phyloP scores from a whole-genome alignment of 2,113 vertebrate species.

The Phodopus roborovskii region DNA sequence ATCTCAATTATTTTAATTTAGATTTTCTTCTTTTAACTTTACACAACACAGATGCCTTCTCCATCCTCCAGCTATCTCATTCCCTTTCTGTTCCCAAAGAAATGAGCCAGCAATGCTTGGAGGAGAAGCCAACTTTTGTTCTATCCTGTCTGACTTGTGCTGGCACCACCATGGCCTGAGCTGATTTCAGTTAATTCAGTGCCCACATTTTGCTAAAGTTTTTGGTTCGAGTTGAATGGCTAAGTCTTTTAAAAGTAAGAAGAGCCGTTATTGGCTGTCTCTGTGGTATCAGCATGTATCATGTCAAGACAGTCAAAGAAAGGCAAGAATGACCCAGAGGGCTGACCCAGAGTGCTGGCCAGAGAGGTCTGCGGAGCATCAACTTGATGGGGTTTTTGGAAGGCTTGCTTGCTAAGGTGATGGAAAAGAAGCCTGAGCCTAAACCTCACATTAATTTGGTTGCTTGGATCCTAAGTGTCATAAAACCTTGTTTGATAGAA shows the following conservation, averaged over 20 bases:
- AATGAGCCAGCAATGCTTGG: slow-evolving; percentile 23
- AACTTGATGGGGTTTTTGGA: slow-evolving; percentile 58
- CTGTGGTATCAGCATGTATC: slow-evolving; percentile 57
- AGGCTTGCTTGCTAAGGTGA: slow-evolving; percentile 51
- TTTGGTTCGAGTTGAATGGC: slow-evolving; percentile 75
- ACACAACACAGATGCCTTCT: background rate
- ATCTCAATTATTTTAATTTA: slow-evolving; percentile 60
- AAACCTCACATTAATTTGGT: background rate
- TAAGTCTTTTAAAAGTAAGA: slow-evolving; percentile 74
- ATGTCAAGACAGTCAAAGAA: slow-evolving; percentile 66
- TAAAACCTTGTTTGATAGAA: background rate
- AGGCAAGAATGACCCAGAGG: slow-evolving; percentile 31
- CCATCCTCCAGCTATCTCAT: background rate
- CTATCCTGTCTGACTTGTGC: slow-evolving; percentile 69
- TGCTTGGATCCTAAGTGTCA: background rate
- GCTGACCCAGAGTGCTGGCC: slow-evolving; percentile 55
- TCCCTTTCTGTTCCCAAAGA: background rate
- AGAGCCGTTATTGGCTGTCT: slow-evolving; percentile 78
- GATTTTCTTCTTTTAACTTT: background rate
- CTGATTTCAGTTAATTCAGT: slow-evolving; percentile 79
- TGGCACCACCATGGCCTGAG: slow-evolving; percentile 28
- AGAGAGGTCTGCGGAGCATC: background rate
- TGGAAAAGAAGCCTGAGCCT: background rate
- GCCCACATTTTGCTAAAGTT: slow-evolving; percentile 74
- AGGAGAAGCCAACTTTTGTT: slow-evolving; percentile 81